Evolutionary conservation across 2,113 vertebrate genomes (phyloP), one percentile per base, ranked within the genome.

Genomic region (Tachysurus fulvidraco): DNA sequence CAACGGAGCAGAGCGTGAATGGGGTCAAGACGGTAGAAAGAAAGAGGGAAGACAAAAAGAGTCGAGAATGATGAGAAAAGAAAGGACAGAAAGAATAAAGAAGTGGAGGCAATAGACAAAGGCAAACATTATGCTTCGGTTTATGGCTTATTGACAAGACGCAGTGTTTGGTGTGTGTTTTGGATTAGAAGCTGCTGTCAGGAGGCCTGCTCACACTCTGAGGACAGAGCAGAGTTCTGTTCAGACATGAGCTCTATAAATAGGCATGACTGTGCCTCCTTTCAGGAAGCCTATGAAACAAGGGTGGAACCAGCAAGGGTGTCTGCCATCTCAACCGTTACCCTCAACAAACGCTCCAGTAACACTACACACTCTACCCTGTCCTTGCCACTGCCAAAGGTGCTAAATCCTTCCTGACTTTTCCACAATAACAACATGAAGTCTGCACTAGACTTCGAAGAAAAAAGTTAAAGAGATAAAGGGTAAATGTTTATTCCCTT

Each of bases 241-340:
- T 85, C 80, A 89, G 86, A 79, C 86, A 85, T 54, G 59, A 30
- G 44, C 71, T 83, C 88, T 86, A 87, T 84, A 89, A 90, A 86
- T 88, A 86, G 30, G 65, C 79, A 76, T 69, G 85, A 28, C 86
- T 90, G 90, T 76, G 84, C 76, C 81, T 84, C 87, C 54, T 87
- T 89, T 88, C 89, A 88, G 88, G 85, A 90, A 88, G 83, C 67
- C 83, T 82, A 64, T 77, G 84, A 85, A 82, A 79, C 67, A 13
- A 50, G 87, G 87, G 28, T 59, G 78, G 82, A 81, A 81, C 78
- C 64, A 71, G 69, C 16, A 16, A 60, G 50, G 28, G 16, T n/a
- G 74, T 79, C 79, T 83, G 83, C 52, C 36, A 54, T 21, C 74
- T 83, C 74, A 60, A 77, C 44, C 83, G 21, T 54, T 85, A 30